A percentile compares a stretch with the other conserved stretches of the same genome.
These are phyloP conservation scores for Blastobasis lacticolella DNA, from an alignment of 2,888 invertebrate genomes.

Conservation along the genomic window DNA sequence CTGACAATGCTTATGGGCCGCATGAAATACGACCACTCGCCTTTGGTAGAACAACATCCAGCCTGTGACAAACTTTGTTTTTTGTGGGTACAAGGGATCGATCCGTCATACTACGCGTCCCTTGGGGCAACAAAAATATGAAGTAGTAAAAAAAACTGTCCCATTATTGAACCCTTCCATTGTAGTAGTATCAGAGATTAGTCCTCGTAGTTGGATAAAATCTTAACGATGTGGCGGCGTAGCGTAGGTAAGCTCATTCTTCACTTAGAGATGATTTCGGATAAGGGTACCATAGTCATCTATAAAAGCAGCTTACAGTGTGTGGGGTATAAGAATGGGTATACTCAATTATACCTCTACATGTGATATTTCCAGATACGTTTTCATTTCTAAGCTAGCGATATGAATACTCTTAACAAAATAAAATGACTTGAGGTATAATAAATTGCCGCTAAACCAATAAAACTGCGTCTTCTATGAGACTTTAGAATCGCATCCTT, in stretches of 20 bases:
- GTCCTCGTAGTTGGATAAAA: constrained; percentile 62
- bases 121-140: constrained; percentile 43
- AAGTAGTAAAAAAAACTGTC: constrained; percentile 49
- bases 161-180: constrained; percentile 65
- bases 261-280: constrained; percentile 61
- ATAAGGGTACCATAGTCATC: constrained; percentile 56
- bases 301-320: constrained; percentile 41
- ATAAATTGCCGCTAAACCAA: no score
- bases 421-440: no score
- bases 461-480: no score
- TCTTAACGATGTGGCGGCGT: constrained; percentile 62
- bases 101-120: constrained; percentile 58
- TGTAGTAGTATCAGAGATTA: constrained; percentile 59
- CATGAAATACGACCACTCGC: background rate
- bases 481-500: no score
- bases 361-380: background rate
- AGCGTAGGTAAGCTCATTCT: constrained; percentile 51
- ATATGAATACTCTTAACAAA: no score
- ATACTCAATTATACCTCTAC: background rate
- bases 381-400: no score
- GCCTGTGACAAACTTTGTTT: constrained; percentile 29
- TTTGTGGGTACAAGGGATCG: constrained; percentile 29
- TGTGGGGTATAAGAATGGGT: constrained; percentile 3
- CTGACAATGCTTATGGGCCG: no score
- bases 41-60: background rate